phyloP scores from a whole-genome alignment of 2,113 vertebrate species.

The Bombycilla garrulus region DNA sequence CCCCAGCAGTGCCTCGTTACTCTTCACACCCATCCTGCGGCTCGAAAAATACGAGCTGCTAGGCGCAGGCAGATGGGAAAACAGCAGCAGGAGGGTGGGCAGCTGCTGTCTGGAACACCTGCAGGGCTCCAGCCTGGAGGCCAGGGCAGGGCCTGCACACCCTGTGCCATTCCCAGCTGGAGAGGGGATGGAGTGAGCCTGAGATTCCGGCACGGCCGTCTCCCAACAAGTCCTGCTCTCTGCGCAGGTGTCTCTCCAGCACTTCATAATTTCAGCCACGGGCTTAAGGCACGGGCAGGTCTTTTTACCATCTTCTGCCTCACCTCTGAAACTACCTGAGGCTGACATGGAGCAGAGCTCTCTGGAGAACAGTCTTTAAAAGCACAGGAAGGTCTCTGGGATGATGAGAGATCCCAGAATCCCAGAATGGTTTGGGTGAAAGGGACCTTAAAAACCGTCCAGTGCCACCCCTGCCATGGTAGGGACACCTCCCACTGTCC shows the following conservation, averaged over 20 bases:
- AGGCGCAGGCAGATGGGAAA: neutral
- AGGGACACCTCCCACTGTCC: neutral
- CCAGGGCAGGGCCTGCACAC: neutral
- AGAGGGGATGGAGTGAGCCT: neutral
- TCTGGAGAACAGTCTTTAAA: neutral
- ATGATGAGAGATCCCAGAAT: neutral
- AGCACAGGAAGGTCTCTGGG: neutral
- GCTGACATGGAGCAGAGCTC: neutral
- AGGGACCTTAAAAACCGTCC: neutral
- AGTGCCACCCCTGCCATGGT: rapidly evolving
- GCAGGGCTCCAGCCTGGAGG: neutral
- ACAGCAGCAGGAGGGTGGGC: neutral
- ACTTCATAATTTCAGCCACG: neutral
- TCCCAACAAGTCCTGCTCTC: neutral
- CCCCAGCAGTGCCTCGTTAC: neutral
- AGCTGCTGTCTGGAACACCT: neutral
- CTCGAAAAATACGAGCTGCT: neutral
- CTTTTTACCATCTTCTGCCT: neutral
- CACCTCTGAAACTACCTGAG: conserved; percentile 4
- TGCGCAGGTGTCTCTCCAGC: neutral
- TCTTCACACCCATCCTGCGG: neutral
- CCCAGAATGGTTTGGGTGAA: neutral
- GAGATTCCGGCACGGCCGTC: neutral
- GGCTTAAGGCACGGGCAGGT: neutral
- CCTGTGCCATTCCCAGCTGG: rapidly evolving